Base-by-base conservation (phyloP, 2,888 invertebrate species). In the Octonoba sinensis region DNA sequence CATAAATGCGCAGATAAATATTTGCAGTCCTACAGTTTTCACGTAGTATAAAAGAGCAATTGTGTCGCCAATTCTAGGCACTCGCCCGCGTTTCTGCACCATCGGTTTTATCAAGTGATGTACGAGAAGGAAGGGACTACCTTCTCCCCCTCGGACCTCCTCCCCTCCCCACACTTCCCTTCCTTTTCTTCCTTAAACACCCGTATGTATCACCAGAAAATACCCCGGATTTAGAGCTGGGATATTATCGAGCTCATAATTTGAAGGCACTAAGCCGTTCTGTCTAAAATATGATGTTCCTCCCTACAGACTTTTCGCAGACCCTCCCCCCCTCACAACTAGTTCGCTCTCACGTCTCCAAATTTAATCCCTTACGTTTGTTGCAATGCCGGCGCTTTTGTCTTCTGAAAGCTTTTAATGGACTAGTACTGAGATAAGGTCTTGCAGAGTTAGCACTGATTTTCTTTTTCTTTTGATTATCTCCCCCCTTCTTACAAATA, bases 231-330 rank as follows among this genome's bases (percentile, higher is more conserved):
- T 82, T 82, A 56, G 74, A 82, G 59, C 36, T 49, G 59, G 69
- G 81, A 64, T 82, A 82, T 82, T 82, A 82, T 82, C 81, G 70
- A 75, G 70, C 74, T 75, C 81, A 82, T 82, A 82, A 82, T 82
- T 82, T 75, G 81, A 75, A 65, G 75, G 70, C 70, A 51, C 70
- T 75, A 70, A 75, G 70, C 75, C 74, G 54, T 70, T 65, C 59
- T 44, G 51, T 51, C 56, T 82, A 75, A 82, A 75, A 75, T 82
- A 82, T 82, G 74, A 69, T 59, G 47, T 24, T 1, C 36, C 36
- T 27, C 36, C 36, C 36, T 6, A 36, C 36, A 36, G 36, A 36
- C 36, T 11, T 36, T 36, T 36, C 36, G 6, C 36, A 36, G 36
- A 36, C 36, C 36, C 36, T 11, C 27, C 47, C 44, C 24, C 44